Base-by-base conservation (phyloP, 1,140 invertebrate genomes). In the Lepidurus arcticus region DNA sequence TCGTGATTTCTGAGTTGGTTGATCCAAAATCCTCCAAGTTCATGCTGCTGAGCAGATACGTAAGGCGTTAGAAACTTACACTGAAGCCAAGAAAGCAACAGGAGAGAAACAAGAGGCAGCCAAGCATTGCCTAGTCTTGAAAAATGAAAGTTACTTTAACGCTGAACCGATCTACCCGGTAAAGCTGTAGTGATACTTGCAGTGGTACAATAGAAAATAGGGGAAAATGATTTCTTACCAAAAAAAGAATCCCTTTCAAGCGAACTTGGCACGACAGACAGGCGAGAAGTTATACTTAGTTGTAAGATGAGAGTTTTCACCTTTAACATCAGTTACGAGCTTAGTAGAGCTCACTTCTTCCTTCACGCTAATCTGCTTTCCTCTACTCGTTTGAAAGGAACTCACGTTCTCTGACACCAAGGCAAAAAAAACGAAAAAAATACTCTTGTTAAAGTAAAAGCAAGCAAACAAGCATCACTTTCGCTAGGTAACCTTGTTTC, bases 141-240 rank as follows among this genome's bases (percentile, higher is more conserved):
- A 65, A 65, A 65, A 65, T 65, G 53, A 65, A 65, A 65, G 53
- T 65, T 65, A n/a, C 53, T 65, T 65, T 65, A 65, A n/a, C 7
- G 21, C 21, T n/a, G 13, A 65, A 65, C 53, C 53, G n/a, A 65
- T 34, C 34, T 34, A 3, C 34, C 34, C 34, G 34, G 34, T 34
- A 34, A 34, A 34, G 34, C 34, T 34, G 34, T 34, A 34, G 2
- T 4, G 34, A 34, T 1, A 34, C 34, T 34, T 3, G 34, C 34
- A 34, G 34, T 34, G 34, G 34, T 34, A 34, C 34, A 34, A 34
- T 4, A 34, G 34, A 34, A 34, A 34, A 34, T 34, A 34, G 34
- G 34, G 4, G 4, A 34, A 34, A 34, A 34, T 34, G 34, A 34
- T 34, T 4, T 34, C 3, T 34, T 34, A 34, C 4, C 0, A 34